These are phyloP conservation scores for Crocidura indochinensis DNA, from an alignment of 2,797 vertebrate species.

Conservation along the genomic window DNA sequence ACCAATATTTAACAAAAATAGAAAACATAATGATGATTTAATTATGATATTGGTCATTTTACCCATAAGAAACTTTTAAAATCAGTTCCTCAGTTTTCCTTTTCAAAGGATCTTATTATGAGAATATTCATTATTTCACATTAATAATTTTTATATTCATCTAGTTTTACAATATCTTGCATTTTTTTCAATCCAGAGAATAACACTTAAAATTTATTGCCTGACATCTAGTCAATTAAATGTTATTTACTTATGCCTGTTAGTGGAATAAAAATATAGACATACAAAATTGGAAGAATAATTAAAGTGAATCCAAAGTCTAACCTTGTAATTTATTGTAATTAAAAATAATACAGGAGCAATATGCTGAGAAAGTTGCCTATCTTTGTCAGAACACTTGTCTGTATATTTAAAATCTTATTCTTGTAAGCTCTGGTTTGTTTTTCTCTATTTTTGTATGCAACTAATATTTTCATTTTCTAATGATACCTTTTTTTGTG, in stretches of 20 bases:
- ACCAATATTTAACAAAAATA: slow-evolving; percentile 28
- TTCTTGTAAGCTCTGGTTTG: slow-evolving; percentile 82
- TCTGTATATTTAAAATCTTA: slow-evolving; percentile 85
- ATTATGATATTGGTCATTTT: background rate
- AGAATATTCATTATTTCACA: slow-evolving; percentile 75
- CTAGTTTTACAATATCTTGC: slow-evolving; percentile 59
- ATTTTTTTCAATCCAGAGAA: slow-evolving; percentile 85
- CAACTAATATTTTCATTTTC: slow-evolving; percentile 69
- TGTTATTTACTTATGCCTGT: slow-evolving; percentile 86
- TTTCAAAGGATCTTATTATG: slow-evolving; percentile 67
- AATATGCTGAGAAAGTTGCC: slow-evolving; percentile 86
- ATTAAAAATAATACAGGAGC: slow-evolving; percentile 90
- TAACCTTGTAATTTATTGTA: slow-evolving; percentile 88
- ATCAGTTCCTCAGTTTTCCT: slow-evolving; percentile 75
- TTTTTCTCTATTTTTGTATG: slow-evolving; percentile 77
- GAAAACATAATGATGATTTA: background rate
- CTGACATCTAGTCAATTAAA: slow-evolving; percentile 91
- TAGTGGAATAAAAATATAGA: slow-evolving; percentile 88
- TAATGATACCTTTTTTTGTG: slow-evolving; percentile 63
- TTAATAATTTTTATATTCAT: slow-evolving; percentile 82
- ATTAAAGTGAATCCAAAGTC: slow-evolving; percentile 88
- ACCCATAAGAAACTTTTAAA: slow-evolving; percentile 11
- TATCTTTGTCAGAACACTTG: slow-evolving; percentile 86
- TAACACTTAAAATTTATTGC: slow-evolving; percentile 89
- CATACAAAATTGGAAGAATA: slow-evolving; percentile 89